A percentile compares a stretch with the other conserved stretches of the same genome.
phyloP scores from a whole-genome alignment of 2,797 vertebrate species.

The Ctenopoma multispine region DNA sequence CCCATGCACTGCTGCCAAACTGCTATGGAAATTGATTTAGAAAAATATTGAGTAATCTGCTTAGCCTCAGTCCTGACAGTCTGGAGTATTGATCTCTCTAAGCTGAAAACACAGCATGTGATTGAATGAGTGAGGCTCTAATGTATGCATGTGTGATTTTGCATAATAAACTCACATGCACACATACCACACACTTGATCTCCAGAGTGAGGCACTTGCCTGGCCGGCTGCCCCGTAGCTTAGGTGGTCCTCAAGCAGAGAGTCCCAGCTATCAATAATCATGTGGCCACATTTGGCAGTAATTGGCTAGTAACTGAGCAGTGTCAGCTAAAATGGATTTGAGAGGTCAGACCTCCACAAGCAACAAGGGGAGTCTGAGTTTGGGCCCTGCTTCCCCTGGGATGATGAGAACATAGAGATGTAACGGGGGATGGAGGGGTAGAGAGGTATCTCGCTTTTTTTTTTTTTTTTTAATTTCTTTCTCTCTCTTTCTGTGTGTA shows the following conservation, averaged over 20 bases:
- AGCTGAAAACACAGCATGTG: slow-evolving; percentile 62
- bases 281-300: slow-evolving; percentile 61
- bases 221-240: slow-evolving; percentile 20
- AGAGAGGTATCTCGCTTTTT: slow-evolving; percentile 24
- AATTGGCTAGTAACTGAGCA: slow-evolving; percentile 81
- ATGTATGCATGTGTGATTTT: slow-evolving; percentile 16
- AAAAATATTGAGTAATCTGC: slow-evolving; percentile 84
- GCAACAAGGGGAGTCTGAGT: slow-evolving; percentile 41
- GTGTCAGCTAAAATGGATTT: slow-evolving; percentile 64
- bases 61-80: slow-evolving; percentile 79
- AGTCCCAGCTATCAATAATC: slow-evolving; percentile 67
- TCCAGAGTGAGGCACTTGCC: slow-evolving; percentile 24
- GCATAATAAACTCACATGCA: slow-evolving; percentile 27
- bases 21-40: slow-evolving; percentile 82
- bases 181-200: slow-evolving; percentile 37
- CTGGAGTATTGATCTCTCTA: slow-evolving; percentile 78
- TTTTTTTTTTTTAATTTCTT: slow-evolving; percentile 20
- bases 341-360: slow-evolving; percentile 67
- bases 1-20: slow-evolving; percentile 72
- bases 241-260: slow-evolving; percentile 47
- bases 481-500: slow-evolving; percentile 39
- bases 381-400: slow-evolving; percentile 45
- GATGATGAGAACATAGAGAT: slow-evolving; percentile 60
- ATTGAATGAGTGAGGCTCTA: slow-evolving; percentile 24
- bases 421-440: slow-evolving; percentile 30